Base-by-base conservation (phyloP, 2,113 vertebrate species). In the Cryptoleucopteryx plumbea region DNA sequence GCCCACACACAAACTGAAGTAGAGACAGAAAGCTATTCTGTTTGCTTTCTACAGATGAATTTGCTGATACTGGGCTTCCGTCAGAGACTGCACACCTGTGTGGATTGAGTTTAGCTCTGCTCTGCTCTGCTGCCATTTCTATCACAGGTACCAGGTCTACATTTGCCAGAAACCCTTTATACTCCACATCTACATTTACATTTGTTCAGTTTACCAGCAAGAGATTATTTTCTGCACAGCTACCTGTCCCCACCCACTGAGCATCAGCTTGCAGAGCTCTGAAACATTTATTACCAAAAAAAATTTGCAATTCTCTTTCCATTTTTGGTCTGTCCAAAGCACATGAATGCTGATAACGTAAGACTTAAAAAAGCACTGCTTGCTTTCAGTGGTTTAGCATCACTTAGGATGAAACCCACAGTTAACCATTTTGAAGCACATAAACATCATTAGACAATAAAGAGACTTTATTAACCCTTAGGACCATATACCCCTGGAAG, bases 1-100 rank as follows among this genome's bases (percentile, higher is more conserved):
- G 87, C 81, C 87, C 94, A 19, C 90, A 91, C 91, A 85, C 70
- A 82, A 59, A 90, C 70, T 80, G 78, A 89, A 91, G 87, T 7
- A 80, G 77, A 84, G 78, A 78, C 78, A 85, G 87, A 96, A 84
- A 75, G 56, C 43, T 59, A 36, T 84, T 89, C 91, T 75, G 61
- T 72, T 95, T 82, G 81, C 73, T 80, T 67, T 47, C 78, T 58
- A 11, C 62, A 68, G 34, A 77, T n/a, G 22, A 75, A 95, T 85
- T 90, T 94, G 48, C 73, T 90, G 77, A 85, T 82, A 56, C 6
- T 1, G 4, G 40, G 66, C 70, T 90, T 90, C 61, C 82, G 53
- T 65, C 61, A 94, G 81, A 52, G 94, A 67, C 5, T 2, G 48
- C 74, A 91, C 36, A 94, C 87, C 90, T 90, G 78, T 15, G 3